Evolutionary conservation across 2,888 invertebrate genomes (phyloP).

Genomic region (Lasiommata megera): DNA sequence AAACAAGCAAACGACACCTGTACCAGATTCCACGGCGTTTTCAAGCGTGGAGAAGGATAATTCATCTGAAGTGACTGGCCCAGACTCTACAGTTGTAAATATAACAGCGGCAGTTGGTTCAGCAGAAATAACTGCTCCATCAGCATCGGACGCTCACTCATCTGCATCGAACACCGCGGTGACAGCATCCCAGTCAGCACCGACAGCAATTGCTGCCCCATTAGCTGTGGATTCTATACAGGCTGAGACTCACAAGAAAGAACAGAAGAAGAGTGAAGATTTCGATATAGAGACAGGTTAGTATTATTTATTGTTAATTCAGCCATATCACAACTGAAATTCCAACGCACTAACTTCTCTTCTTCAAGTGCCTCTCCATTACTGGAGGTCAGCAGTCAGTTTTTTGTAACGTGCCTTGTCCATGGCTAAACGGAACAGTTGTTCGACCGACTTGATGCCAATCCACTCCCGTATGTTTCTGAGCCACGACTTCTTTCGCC

Average conservation of each 20-base stretch:
- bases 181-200: slow-evolving; percentile 30
- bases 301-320: slow-evolving; percentile 18
- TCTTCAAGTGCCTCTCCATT: no score
- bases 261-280: slow-evolving; percentile 46
- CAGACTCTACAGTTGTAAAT: slow-evolving; percentile 24
- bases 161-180: slow-evolving; percentile 33
- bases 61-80: slow-evolving; percentile 14
- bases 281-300: slow-evolving; percentile 58
- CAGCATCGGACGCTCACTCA: slow-evolving; percentile 23
- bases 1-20: slow-evolving; percentile 28
- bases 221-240: slow-evolving; percentile 49
- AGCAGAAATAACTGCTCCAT: slow-evolving; percentile 20
- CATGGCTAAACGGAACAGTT: no score
- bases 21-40: slow-evolving; percentile 19
- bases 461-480: no score
- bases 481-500: no score
- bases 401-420: no score
- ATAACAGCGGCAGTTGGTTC: slow-evolving; percentile 21
- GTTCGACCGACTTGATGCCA: no score
- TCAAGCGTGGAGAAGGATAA: slow-evolving; percentile 21
- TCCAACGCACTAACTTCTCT: no score
- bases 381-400: no score
- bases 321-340: no score
- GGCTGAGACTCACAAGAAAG: slow-evolving; percentile 55
- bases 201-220: slow-evolving; percentile 23